A percentile compares a stretch with the other conserved stretches of the same genome.
Conservation (phyloP, 1,140 invertebrate species). For the Trinorchestia longiramus region DNA sequence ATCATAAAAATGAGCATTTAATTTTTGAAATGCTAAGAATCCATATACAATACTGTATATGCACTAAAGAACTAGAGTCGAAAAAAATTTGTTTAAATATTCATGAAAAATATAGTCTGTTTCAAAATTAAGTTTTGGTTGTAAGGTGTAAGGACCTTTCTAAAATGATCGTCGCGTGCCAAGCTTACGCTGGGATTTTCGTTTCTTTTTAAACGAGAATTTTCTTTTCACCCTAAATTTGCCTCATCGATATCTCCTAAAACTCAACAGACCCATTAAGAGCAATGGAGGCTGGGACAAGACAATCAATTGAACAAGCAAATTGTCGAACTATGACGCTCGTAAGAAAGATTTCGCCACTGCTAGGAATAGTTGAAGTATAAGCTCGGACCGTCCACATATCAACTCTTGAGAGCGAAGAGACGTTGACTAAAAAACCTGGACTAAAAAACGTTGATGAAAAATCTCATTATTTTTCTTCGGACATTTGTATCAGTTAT, state of each 20-base stretch:
- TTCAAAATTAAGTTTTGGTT: too few species aligned
- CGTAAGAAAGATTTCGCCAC: not conserved
- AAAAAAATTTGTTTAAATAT: too few species aligned
- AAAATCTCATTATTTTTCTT: not conserved
- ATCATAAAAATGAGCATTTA: too few species aligned
- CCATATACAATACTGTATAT: too few species aligned
- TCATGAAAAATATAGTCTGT: too few species aligned
- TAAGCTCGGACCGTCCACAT: not conserved
- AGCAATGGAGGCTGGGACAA: not conserved
- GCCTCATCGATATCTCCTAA: not conserved
- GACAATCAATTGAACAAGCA: not conserved
- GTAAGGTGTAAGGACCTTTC: too few species aligned
- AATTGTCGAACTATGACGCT: not conserved
- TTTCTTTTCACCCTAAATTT: not conserved
- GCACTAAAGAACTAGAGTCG: too few species aligned
- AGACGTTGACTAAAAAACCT: not conserved
- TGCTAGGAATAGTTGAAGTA: not conserved
- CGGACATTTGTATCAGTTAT: not conserved
- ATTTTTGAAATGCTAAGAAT: too few species aligned
- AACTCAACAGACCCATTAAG: not conserved
- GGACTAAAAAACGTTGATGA: not conserved
- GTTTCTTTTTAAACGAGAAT: not conserved
- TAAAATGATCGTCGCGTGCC: not conserved
- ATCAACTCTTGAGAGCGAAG: not conserved
- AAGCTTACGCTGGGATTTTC: not conserved